A percentile compares a stretch with the other conserved stretches of the same genome.
Conservation (phyloP, 2,113 vertebrate genomes). For the Cervus canadensis region DNA sequence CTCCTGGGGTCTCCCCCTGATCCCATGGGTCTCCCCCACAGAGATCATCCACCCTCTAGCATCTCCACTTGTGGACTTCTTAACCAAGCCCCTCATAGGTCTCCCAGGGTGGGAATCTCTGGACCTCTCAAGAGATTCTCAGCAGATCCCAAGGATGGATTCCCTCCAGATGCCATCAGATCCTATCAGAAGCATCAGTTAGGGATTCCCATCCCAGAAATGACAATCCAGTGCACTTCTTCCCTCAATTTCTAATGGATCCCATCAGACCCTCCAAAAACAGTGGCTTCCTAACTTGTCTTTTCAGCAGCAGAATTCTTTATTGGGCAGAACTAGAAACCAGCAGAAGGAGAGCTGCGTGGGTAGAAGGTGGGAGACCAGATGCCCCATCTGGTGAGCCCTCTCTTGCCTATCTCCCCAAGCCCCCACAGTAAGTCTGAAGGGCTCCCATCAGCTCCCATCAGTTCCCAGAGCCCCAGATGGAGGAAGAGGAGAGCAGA, state of each 20-base stretch:
- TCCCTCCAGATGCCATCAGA: neutral
- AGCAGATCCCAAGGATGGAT: neutral
- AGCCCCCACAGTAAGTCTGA: neutral
- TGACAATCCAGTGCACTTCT: neutral
- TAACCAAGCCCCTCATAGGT: neutral
- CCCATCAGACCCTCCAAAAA: neutral
- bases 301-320: neutral
- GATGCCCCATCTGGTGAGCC: neutral
- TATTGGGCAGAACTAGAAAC: neutral
- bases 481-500: neutral
- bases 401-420: neutral
- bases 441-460: neutral
- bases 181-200: neutral
- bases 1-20: neutral
- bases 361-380: neutral
- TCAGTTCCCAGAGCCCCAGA: neutral
- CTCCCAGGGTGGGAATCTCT: neutral
- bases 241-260: neutral
- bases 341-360: neutral
- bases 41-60: neutral
- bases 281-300: neutral
- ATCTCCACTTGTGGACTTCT: neutral
- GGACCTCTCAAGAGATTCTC: neutral
- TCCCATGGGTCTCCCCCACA: neutral
- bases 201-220: neutral